These are phyloP conservation scores for Gyrodactylus bullatarudis DNA, from an alignment of 1,140 invertebrate species.

Conservation along the genomic window DNA sequence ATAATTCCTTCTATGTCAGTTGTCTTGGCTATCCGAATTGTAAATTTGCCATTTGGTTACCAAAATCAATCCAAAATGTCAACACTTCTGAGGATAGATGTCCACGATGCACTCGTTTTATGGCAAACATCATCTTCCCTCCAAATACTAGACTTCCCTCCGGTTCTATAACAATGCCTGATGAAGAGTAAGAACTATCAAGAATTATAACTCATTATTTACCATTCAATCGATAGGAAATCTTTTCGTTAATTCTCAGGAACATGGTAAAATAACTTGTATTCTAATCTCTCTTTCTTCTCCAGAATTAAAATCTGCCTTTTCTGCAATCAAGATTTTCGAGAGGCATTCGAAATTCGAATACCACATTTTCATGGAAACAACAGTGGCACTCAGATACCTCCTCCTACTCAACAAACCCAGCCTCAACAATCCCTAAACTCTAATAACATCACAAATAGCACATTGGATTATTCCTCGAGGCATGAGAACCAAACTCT, in stretches of 20 bases:
- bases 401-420: constrained; percentile 12
- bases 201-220: no score
- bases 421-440: no score
- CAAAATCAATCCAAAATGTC: constrained; percentile 18
- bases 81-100: neutral
- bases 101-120: neutral
- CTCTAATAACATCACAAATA: no score
- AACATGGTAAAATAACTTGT: no score
- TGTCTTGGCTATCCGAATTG: constrained; percentile 44
- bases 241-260: no score
- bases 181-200: neutral
- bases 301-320: neutral
- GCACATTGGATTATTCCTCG: no score
- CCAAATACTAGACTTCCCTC: neutral
- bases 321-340: neutral
- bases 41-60: constrained; percentile 41
- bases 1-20: constrained; percentile 30
- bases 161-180: neutral
- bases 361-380: constrained; percentile 20
- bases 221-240: no score
- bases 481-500: no score
- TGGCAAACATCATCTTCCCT: neutral
- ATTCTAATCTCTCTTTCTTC: no score
- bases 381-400: neutral
- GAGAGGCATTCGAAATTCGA: constrained; percentile 3